Percentiles rank a stretch among this genome's conserved stretches.
Conservation (phyloP, 1,140 invertebrate species). For the Vanessa atalanta region DNA sequence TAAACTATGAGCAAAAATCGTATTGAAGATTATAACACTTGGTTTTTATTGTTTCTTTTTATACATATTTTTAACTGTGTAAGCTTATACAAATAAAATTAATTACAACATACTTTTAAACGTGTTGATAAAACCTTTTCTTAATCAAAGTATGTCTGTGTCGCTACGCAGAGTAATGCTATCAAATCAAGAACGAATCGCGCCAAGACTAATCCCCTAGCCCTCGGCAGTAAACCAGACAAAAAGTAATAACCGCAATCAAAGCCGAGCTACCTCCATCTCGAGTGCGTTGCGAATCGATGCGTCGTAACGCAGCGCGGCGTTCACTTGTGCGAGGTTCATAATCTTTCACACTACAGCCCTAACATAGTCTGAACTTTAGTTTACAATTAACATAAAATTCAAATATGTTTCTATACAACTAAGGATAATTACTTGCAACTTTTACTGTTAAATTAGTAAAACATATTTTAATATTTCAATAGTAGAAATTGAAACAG, state of each 20-base stretch:
- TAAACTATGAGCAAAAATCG: too few relatives aligned
- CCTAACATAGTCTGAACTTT: not conserved
- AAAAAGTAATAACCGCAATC: constrained; percentile 22
- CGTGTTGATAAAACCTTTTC: too few relatives aligned
- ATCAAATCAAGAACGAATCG: not conserved
- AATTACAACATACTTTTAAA: too few relatives aligned
- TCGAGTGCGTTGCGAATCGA: not conserved
- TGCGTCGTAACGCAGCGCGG: constrained; percentile 3
- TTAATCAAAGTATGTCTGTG: not conserved
- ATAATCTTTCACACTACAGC: not conserved
- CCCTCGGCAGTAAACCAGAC: not conserved
- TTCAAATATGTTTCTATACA: too few relatives aligned
- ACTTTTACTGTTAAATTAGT: too few relatives aligned
- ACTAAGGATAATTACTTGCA: too few relatives aligned
- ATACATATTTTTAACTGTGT: too few relatives aligned
- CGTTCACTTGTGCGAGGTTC: not conserved
- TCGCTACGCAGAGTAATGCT: not conserved
- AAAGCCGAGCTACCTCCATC: not conserved
- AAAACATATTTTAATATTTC: too few relatives aligned
- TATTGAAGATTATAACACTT: not conserved
- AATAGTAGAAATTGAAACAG: too few relatives aligned
- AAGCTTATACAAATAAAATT: too few relatives aligned
- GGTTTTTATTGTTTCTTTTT: not conserved
- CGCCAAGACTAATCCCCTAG: not conserved
- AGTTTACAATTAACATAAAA: too few relatives aligned